Evolutionary conservation across 2,888 invertebrate species (phyloP).

Genomic region (Mystacides longicornis): DNA sequence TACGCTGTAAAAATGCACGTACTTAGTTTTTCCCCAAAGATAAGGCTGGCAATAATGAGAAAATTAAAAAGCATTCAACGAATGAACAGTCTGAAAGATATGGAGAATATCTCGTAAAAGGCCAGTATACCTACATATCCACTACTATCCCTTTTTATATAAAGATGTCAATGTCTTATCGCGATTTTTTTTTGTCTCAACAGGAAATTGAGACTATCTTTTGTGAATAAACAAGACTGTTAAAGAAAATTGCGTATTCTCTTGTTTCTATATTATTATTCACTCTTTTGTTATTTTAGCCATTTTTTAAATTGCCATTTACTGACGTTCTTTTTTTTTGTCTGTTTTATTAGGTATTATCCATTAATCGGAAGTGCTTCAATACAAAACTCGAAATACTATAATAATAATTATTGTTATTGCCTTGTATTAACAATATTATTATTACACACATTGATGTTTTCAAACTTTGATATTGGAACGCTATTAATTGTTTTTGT

Average conservation of each 20-base stretch:
- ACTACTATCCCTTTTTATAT: background rate
- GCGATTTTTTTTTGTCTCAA: background rate
- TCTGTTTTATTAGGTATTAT: background rate
- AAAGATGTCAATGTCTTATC: background rate
- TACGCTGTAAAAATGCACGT: too few species aligned
- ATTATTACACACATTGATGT: too few species aligned
- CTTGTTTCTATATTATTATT: background rate
- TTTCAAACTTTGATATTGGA: too few species aligned
- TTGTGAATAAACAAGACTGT: background rate
- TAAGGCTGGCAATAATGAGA: too few species aligned
- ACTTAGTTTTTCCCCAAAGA: too few species aligned
- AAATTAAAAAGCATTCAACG: too few species aligned
- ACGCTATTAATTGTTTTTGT: too few species aligned
- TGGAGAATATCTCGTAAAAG: too few species aligned
- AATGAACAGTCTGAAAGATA: too few species aligned
- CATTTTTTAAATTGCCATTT: background rate
- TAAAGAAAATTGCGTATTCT: conserved; percentile 1
- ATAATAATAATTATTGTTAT: too few species aligned
- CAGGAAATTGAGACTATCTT: background rate
- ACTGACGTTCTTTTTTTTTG: background rate
- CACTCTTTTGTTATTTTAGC: background rate
- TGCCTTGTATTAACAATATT: too few species aligned
- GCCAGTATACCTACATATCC: too few species aligned
- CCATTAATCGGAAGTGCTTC: background rate
- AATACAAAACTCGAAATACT: background rate